Conservation (phyloP, 1,140 invertebrate species). For the Olivierus martensii region DNA sequence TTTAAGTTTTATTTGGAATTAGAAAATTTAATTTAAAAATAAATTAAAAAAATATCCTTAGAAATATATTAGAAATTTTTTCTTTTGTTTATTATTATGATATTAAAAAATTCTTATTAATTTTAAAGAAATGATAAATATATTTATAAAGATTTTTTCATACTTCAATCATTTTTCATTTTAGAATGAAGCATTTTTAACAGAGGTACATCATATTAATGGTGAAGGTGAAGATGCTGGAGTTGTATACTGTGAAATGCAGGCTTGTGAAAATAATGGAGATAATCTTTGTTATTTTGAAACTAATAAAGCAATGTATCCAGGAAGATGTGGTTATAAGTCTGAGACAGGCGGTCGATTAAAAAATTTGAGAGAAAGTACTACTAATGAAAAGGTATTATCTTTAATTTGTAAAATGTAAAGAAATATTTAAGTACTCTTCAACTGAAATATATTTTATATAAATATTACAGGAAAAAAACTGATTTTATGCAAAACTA, state of each 20-base stretch:
- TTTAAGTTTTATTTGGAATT: too few species aligned
- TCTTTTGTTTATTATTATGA: too few species aligned
- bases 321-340: constrained; percentile 64
- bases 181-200: constrained; percentile 61
- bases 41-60: too few species aligned
- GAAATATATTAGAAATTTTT: too few species aligned
- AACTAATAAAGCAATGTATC: constrained; percentile 54
- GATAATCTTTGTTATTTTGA: constrained; percentile 45
- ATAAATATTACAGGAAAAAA: too few species aligned
- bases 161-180: background rate
- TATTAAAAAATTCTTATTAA: constrained; percentile 15
- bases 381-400: constrained; percentile 59
- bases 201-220: constrained; percentile 85
- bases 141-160: background rate
- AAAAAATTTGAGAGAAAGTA: constrained; percentile 65
- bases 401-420: too few species aligned
- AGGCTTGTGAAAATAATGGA: constrained; percentile 65
- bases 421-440: background rate
- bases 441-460: background rate
- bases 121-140: too few species aligned
- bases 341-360: constrained; percentile 70
- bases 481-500: background rate
- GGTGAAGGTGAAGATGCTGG: constrained; percentile 75
- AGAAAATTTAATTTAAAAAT: too few species aligned
- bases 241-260: constrained; percentile 90